Evolutionary conservation across 2,888 invertebrate genomes (phyloP).

Genomic region (Priocnemis perturbator): DNA sequence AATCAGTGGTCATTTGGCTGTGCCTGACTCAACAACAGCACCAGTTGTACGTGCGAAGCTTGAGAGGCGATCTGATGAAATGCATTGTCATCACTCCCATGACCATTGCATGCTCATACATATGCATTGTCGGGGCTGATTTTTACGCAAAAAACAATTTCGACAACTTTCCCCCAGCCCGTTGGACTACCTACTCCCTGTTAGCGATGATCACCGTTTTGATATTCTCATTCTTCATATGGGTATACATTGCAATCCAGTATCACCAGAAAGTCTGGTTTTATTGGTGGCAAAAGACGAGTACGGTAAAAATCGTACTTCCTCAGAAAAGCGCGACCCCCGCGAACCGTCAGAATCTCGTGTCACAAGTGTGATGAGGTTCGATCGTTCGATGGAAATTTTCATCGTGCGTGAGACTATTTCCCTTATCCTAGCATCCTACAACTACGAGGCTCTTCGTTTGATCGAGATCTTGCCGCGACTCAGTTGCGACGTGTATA

Average conservation of each 20-base stretch:
- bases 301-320: slow-evolving; percentile 74
- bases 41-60: slow-evolving; percentile 67
- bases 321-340: slow-evolving; percentile 47
- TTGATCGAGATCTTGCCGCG: slow-evolving; percentile 93
- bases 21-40: slow-evolving; percentile 66
- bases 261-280: slow-evolving; percentile 77
- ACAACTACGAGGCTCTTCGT: slow-evolving; percentile 83
- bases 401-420: background rate
- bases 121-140: slow-evolving; percentile 77
- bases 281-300: slow-evolving; percentile 78
- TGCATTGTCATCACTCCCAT: slow-evolving; percentile 79
- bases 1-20: slow-evolving; percentile 78
- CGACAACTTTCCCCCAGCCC: slow-evolving; percentile 74
- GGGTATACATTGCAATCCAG: slow-evolving; percentile 76
- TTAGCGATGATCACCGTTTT: slow-evolving; percentile 76
- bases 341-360: slow-evolving; percentile 31
- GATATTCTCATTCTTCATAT: slow-evolving; percentile 77
- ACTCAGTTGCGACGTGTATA: slow-evolving; percentile 89
- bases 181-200: slow-evolving; percentile 76
- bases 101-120: slow-evolving; percentile 76
- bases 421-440: background rate
- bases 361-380: slow-evolving; percentile 43
- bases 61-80: slow-evolving; percentile 77
- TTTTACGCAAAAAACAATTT: slow-evolving; percentile 76
- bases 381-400: too few relatives aligned